Evolutionary conservation across 2,113 vertebrate genomes (phyloP).

Genomic region (Odocoileus hemionus): DNA sequence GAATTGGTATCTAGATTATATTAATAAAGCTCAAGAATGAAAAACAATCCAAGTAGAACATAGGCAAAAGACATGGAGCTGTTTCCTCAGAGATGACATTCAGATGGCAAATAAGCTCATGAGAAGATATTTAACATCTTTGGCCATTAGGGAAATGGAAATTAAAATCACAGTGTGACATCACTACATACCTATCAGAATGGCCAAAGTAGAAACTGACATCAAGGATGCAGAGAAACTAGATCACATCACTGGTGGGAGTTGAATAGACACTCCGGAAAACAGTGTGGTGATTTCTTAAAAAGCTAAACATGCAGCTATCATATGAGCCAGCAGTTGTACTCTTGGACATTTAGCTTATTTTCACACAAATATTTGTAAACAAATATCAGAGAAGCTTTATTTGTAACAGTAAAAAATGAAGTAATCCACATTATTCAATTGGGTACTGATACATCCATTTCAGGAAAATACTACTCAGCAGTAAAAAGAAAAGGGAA

Average conservation of each 20-base stretch:
- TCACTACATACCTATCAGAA: not conserved
- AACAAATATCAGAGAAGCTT: not conserved
- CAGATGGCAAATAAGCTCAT: not conserved
- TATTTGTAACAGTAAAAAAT: not conserved
- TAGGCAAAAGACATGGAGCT: not conserved
- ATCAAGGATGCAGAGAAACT: not conserved
- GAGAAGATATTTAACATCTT: not conserved
- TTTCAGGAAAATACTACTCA: not conserved
- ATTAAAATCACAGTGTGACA: not conserved
- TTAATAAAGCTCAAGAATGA: not conserved
- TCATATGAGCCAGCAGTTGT: not conserved
- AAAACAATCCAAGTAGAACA: not conserved
- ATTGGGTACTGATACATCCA: not conserved
- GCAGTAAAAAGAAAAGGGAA: not conserved
- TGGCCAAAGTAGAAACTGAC: not conserved
- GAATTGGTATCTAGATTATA: not conserved
- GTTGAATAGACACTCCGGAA: not conserved
- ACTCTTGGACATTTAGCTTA: not conserved
- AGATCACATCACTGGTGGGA: not conserved
- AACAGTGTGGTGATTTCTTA: not conserved
- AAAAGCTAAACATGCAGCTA: not conserved
- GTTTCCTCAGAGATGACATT: not conserved
- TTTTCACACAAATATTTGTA: not conserved
- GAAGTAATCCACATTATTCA: not conserved
- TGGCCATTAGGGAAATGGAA: not conserved